These are phyloP conservation scores for Drosophila parvula DNA, from an alignment of 1,140 invertebrate genomes.

Conservation along the genomic window DNA sequence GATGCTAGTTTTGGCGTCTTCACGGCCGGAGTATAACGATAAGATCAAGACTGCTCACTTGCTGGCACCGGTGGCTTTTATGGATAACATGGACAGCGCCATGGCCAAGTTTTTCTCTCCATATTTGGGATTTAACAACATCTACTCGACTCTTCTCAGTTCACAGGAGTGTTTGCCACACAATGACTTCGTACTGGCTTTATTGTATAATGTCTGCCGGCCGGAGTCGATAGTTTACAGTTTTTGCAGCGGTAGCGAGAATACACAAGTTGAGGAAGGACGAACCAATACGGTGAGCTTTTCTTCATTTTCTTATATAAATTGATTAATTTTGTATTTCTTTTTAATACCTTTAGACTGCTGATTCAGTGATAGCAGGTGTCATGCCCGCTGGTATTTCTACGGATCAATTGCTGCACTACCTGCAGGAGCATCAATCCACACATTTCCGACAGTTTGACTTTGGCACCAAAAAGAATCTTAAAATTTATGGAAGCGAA, in stretches of 20 bases:
- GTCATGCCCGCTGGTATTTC: conserved; percentile 91
- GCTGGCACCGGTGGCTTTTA: conserved; percentile 86
- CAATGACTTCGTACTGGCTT: conserved; percentile 51
- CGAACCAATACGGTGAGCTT: conserved; percentile 22
- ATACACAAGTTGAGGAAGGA: background rate
- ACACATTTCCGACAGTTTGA: conserved; percentile 83
- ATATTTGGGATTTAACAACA: conserved; percentile 68
- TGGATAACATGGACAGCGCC: conserved; percentile 31
- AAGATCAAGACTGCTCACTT: conserved; percentile 86
- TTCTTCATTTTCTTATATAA: conserved; percentile 83
- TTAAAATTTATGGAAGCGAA: conserved; percentile 77
- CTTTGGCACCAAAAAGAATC: conserved; percentile 81
- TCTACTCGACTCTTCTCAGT: conserved; percentile 52
- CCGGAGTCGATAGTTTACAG: conserved; percentile 74
- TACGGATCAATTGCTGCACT: conserved; percentile 89
- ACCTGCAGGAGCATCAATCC: conserved; percentile 85
- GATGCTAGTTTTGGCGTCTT: conserved; percentile 86
- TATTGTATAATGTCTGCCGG: conserved; percentile 83
- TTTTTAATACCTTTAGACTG: conserved; percentile 82
- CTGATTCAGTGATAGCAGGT: conserved; percentile 85
- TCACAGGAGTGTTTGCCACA: conserved; percentile 52
- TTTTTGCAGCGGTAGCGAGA: conserved; percentile 27
- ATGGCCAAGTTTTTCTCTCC: conserved; percentile 38
- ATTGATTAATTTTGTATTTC: background rate
- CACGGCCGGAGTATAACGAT: conserved; percentile 88